Percentiles rank a stretch among this genome's conserved stretches.
phyloP scores from a whole-genome alignment of 2,797 vertebrate species.

The Odontamblyopus lacepedii region DNA sequence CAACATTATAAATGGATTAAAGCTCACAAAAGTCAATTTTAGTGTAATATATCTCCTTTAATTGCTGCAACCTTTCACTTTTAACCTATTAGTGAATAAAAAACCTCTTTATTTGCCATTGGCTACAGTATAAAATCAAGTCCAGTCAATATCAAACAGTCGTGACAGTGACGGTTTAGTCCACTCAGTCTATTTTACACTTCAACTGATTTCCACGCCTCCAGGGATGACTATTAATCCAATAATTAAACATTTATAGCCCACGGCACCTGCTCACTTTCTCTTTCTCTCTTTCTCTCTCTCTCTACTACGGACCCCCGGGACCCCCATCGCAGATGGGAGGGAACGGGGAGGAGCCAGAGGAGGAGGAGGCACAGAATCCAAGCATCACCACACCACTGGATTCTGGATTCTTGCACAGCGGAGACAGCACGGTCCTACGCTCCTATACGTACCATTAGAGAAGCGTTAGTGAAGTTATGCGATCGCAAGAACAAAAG shows the following conservation, averaged over 20 bases:
- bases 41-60: too few species aligned
- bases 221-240: constrained; percentile 89
- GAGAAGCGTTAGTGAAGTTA: constrained; percentile 82
- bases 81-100: constrained; percentile 26
- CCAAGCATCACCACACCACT: constrained; percentile 74
- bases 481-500: constrained; percentile 81
- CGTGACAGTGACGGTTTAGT: constrained; percentile 62
- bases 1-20: too few species aligned
- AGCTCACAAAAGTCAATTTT: too few species aligned
- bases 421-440: constrained; percentile 63
- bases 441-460: constrained; percentile 19
- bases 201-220: constrained; percentile 49
- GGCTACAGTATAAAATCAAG: constrained; percentile 28
- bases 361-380: constrained; percentile 73
- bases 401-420: constrained; percentile 84
- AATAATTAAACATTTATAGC: constrained; percentile 94
- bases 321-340: constrained; percentile 71
- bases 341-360: constrained; percentile 70
- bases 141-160: constrained; percentile 24
- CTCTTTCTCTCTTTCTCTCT: constrained; percentile 19
- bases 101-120: constrained; percentile 52
- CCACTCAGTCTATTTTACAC: constrained; percentile 49
- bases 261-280: constrained; percentile 88
- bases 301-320: constrained; percentile 63
- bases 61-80: too few species aligned